A percentile compares a stretch with the other conserved stretches of the same genome.
Evolutionary conservation across 1,140 invertebrate species (phyloP).

Genomic region (Zaprionus inermis): DNA sequence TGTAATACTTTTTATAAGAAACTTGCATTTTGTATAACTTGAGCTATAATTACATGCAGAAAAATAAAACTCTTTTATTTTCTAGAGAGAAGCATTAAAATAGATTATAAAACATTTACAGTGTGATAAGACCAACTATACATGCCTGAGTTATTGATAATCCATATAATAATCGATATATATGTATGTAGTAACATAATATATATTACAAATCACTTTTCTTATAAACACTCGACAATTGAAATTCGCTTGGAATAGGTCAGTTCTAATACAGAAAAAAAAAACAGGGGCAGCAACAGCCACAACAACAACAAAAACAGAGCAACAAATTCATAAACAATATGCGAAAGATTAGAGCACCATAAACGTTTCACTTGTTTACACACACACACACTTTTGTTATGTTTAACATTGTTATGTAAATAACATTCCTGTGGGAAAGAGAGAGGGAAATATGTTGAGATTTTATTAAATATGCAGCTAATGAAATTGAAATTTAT

Average conservation of each 20-base stretch:
- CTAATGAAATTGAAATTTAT: conserved; percentile 50
- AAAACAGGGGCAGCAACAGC: neutral
- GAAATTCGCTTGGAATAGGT: conserved; percentile 74
- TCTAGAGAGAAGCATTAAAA: no score
- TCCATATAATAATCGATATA: neutral
- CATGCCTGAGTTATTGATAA: no score
- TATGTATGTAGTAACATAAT: conserved; percentile 14
- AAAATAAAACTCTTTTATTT: no score
- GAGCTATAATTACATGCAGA: no score
- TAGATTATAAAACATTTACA: no score
- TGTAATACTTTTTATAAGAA: neutral
- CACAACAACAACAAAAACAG: conserved; percentile 27
- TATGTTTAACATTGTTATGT: neutral
- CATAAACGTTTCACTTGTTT: conserved; percentile 6
- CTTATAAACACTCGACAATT: conserved; percentile 51
- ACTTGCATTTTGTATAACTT: neutral
- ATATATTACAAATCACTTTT: conserved; percentile 40
- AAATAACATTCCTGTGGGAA: neutral
- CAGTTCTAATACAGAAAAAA: conserved; percentile 48
- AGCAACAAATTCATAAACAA: conserved; percentile 29
- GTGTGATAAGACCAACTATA: no score
- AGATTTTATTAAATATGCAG: conserved; percentile 34
- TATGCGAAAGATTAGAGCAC: conserved; percentile 2
- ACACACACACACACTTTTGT: neutral
- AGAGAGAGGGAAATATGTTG: neutral